Evolutionary conservation across 2,797 vertebrate genomes (phyloP).

Genomic region (Nyctibius grandis): DNA sequence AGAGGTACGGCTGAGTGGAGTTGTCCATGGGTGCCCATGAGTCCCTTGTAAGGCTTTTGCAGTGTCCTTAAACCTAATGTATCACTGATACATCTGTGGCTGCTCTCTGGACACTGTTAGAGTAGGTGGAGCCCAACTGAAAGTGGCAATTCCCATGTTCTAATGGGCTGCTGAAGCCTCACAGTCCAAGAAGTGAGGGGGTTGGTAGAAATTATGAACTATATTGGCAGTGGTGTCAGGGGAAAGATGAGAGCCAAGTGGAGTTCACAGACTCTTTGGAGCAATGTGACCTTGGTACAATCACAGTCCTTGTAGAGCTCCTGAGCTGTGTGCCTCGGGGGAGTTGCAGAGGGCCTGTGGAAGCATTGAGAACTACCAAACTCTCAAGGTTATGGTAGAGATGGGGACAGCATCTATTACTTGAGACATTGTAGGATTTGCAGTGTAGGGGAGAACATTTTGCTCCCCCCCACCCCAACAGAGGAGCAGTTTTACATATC

Average conservation of each 20-base stretch:
- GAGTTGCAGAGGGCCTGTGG: background rate
- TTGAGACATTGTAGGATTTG: background rate
- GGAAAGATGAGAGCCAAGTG: background rate
- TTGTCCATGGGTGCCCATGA: rapidly evolving
- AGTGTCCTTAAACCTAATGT: background rate
- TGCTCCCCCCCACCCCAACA: rapidly evolving
- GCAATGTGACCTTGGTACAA: background rate
- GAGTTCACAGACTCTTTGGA: background rate
- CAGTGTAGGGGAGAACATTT: background rate
- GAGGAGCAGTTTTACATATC: background rate
- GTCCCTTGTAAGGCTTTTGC: background rate
- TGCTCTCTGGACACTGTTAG: background rate
- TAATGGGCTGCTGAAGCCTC: background rate
- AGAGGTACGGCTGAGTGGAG: rapidly evolving
- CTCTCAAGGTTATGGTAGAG: background rate
- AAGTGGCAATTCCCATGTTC: background rate
- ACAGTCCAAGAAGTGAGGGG: background rate
- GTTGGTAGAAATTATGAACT: background rate
- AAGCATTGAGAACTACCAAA: background rate
- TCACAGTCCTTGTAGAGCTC: background rate
- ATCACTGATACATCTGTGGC: rapidly evolving
- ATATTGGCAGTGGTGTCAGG: background rate
- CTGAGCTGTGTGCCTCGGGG: background rate
- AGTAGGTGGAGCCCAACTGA: background rate
- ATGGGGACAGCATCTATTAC: background rate